phyloP scores from a whole-genome alignment of 2,113 vertebrate species.

The Paramormyrops kingsleyae region DNA sequence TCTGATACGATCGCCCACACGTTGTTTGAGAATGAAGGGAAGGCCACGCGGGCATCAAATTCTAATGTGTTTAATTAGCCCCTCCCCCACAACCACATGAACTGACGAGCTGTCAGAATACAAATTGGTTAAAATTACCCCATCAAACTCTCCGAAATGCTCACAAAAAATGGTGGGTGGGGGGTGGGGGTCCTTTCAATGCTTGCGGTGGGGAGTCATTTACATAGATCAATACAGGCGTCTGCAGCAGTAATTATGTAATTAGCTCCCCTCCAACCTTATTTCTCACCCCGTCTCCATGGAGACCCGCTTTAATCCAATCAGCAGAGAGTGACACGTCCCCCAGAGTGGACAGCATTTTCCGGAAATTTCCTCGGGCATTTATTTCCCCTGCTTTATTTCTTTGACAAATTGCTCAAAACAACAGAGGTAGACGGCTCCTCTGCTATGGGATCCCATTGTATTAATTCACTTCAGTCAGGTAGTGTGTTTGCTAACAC shows the following conservation, averaged over 20 bases:
- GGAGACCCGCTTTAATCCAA: constrained; percentile 16
- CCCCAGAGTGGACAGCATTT: not conserved
- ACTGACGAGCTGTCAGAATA: not conserved
- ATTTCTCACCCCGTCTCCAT: constrained; percentile 20
- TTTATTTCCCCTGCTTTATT: not conserved
- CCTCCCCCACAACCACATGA: not conserved
- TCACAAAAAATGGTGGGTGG: not conserved
- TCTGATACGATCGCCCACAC: not conserved
- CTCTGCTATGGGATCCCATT: not conserved
- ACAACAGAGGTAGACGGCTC: not conserved
- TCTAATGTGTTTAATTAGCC: not conserved
- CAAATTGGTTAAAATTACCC: not conserved
- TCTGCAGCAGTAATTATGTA: constrained; percentile 17
- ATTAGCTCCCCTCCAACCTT: constrained; percentile 20
- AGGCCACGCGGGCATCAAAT: not conserved
- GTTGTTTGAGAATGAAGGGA: not conserved
- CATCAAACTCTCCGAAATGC: not conserved
- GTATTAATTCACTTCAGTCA: not conserved
- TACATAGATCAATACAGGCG: constrained; percentile 14
- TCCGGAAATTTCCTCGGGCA: not conserved
- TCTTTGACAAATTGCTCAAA: constrained; percentile 7
- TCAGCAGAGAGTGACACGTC: not conserved
- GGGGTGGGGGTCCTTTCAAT: not conserved
- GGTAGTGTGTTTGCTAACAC: not conserved
- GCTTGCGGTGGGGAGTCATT: constrained; percentile 4